Evolutionary conservation across 2,113 vertebrate species (phyloP).

Genomic region (Malurus cyaneus): DNA sequence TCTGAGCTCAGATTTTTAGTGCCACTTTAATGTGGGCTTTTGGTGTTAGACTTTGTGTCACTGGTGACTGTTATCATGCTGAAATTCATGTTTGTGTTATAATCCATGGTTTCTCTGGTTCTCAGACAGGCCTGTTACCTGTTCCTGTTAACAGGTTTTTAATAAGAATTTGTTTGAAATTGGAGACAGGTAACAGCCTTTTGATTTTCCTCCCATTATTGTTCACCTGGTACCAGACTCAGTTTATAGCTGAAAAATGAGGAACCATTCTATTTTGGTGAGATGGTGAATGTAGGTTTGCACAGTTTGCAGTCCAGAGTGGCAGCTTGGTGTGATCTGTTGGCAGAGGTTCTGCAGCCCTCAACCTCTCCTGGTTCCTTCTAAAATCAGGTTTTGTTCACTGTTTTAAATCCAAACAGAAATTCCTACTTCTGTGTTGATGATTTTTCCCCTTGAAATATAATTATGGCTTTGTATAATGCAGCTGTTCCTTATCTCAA

Average conservation of each 20-base stretch:
- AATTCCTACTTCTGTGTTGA: background rate
- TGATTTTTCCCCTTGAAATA: background rate
- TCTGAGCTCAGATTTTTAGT: background rate
- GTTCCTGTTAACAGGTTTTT: background rate
- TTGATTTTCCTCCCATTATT: background rate
- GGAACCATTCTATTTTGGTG: background rate
- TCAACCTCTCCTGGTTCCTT: background rate
- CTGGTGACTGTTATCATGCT: accelerated
- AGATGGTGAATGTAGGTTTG: background rate
- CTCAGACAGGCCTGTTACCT: background rate
- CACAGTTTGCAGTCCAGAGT: background rate
- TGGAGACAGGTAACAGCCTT: background rate
- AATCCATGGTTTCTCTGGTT: accelerated
- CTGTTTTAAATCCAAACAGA: background rate
- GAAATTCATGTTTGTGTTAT: background rate
- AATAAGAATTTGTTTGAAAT: background rate
- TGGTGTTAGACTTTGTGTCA: background rate
- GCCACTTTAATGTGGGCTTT: background rate
- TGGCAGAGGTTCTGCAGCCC: background rate
- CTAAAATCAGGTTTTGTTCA: background rate
- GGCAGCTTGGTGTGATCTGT: background rate
- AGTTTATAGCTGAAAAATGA: background rate
- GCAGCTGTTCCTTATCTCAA: background rate
- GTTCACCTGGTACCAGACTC: background rate
- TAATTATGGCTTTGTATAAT: background rate